Conservation (phyloP, 2,888 invertebrate species). For the Morinoia aosen region DNA sequence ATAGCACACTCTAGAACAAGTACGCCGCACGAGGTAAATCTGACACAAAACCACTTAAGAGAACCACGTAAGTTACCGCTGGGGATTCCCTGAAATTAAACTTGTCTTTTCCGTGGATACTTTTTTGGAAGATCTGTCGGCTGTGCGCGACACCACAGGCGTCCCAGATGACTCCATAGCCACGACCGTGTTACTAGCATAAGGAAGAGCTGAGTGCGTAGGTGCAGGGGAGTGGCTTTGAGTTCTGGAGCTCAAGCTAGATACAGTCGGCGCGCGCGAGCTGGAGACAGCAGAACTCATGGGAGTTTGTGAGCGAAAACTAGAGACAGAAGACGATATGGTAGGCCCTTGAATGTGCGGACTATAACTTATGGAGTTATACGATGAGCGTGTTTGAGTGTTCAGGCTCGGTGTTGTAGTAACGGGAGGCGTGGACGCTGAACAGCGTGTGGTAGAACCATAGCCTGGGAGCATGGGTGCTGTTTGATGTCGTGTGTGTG, state of each 20-base stretch:
- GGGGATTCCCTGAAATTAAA: not conserved
- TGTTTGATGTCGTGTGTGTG: not conserved
- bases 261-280: not conserved
- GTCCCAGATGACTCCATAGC: not conserved
- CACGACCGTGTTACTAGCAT: not conserved
- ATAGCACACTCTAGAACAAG: not conserved
- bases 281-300: not conserved
- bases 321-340: not conserved
- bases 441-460: not conserved
- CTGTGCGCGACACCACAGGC: not conserved
- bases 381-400: not conserved
- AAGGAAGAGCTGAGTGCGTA: not conserved
- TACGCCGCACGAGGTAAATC: not conserved
- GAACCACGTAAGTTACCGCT: not conserved
- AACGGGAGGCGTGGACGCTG: not conserved
- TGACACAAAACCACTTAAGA: not conserved
- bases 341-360: not conserved
- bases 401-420: not conserved
- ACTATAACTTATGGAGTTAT: not conserved
- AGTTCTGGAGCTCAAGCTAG: not conserved
- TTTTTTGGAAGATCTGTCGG: not conserved
- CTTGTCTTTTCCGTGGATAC: not conserved
- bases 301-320: not conserved
- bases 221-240: not conserved
- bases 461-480: not conserved